Evolutionary conservation across 2,888 invertebrate species (phyloP).

Genomic region (Mactromeris polynyma): DNA sequence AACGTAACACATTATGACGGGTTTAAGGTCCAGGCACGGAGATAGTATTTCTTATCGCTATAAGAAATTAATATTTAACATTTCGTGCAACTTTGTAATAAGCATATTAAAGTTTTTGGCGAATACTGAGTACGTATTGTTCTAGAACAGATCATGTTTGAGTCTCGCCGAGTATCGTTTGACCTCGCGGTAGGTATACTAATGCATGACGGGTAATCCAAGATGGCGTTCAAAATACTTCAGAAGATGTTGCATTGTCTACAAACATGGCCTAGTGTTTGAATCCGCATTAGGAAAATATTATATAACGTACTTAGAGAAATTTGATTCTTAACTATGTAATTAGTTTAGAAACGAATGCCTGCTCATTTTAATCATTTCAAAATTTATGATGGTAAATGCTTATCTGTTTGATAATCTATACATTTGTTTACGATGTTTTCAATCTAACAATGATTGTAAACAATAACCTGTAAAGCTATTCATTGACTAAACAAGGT

Average conservation of each 20-base stretch:
- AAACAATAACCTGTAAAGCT: slow-evolving; percentile 45
- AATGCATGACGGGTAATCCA: slow-evolving; percentile 70
- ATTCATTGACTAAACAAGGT: slow-evolving; percentile 18
- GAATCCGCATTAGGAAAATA: slow-evolving; percentile 25
- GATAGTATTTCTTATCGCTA: slow-evolving; percentile 56
- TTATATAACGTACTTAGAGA: slow-evolving; percentile 55
- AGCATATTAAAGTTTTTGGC: slow-evolving; percentile 50
- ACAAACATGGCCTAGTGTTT: slow-evolving; percentile 37
- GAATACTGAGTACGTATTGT: slow-evolving; percentile 63
- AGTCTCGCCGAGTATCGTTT: slow-evolving; percentile 57
- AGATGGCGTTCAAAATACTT: slow-evolving; percentile 64
- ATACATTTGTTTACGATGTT: slow-evolving; percentile 55
- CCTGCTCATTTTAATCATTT: slow-evolving; percentile 51
- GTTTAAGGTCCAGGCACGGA: slow-evolving; percentile 53
- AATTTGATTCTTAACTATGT: slow-evolving; percentile 47
- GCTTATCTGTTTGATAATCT: slow-evolving; percentile 46
- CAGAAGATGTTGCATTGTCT: slow-evolving; percentile 70
- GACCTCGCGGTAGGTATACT: slow-evolving; percentile 65
- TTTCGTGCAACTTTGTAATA: slow-evolving; percentile 64
- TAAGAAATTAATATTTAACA: slow-evolving; percentile 47
- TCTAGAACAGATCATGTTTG: slow-evolving; percentile 63
- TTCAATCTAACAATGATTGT: slow-evolving; percentile 39
- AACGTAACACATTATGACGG: slow-evolving; percentile 47
- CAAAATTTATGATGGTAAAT: slow-evolving; percentile 46
- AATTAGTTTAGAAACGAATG: slow-evolving; percentile 53